These are phyloP conservation scores for Urocolius indicus DNA, from an alignment of 2,113 vertebrate genomes.

Conservation along the genomic window DNA sequence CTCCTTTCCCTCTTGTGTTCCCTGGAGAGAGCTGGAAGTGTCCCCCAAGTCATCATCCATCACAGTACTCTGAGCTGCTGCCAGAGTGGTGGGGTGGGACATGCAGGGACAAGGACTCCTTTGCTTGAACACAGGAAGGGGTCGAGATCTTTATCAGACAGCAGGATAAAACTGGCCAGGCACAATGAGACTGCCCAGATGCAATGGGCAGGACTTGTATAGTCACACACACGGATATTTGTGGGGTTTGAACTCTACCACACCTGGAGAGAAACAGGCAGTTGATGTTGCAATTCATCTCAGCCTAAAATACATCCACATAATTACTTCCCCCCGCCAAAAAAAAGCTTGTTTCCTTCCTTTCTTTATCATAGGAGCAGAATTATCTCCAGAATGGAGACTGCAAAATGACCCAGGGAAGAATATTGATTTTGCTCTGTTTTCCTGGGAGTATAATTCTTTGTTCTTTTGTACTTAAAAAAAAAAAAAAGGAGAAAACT, in stretches of 20 bases:
- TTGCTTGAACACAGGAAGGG: background rate
- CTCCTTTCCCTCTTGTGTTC: background rate
- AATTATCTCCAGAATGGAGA: background rate
- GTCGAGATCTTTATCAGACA: background rate
- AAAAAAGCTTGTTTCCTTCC: background rate
- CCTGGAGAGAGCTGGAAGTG: background rate
- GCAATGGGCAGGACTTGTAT: background rate
- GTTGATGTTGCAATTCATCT: background rate
- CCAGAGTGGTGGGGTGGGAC: background rate
- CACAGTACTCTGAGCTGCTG: background rate
- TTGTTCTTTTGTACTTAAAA: background rate
- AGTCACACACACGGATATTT: background rate
- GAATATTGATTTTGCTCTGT: constrained; percentile 24
- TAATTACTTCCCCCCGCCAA: background rate
- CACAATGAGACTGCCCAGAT: background rate
- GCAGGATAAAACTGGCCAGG: background rate
- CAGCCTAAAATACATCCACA: background rate
- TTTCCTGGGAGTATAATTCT: constrained; percentile 4
- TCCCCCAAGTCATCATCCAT: background rate
- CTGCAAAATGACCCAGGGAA: background rate
- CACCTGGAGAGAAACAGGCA: background rate
- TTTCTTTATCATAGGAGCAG: background rate
- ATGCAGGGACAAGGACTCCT: background rate
- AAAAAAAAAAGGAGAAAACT: constrained; percentile 16
- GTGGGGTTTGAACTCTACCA: background rate